These are phyloP conservation scores for Ctena decussata DNA, from an alignment of 2,888 invertebrate species.

Conservation along the genomic window DNA sequence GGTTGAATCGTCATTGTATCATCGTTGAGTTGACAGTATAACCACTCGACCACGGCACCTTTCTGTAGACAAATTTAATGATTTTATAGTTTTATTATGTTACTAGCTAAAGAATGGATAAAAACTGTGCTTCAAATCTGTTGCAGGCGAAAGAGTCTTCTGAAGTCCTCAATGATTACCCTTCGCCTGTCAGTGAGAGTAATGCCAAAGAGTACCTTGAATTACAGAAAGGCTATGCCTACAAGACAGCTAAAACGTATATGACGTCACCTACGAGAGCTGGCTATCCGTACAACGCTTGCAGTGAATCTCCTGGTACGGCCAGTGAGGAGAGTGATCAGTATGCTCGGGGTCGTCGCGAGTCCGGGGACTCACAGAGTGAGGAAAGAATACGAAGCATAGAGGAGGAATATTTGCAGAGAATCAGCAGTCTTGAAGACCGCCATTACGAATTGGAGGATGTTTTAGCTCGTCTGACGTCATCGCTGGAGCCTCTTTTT, in stretches of 20 bases:
- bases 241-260: no score
- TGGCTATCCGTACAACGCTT: not conserved
- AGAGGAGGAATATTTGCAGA: conserved; percentile 63
- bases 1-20: no score
- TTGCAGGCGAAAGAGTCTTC: conserved; percentile 6
- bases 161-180: not conserved
- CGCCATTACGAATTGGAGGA: conserved; percentile 62
- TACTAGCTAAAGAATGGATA: no score
- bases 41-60: no score
- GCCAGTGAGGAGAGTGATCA: not conserved
- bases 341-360: not conserved
- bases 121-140: no score
- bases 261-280: not conserved
- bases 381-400: conserved; percentile 59
- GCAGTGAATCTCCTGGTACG: not conserved
- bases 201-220: conserved; percentile 3
- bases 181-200: conserved; percentile 17
- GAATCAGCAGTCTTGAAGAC: conserved; percentile 52
- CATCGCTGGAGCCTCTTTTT: conserved; percentile 37
- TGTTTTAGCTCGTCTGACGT: conserved; percentile 48
- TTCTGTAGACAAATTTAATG: no score
- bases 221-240: not conserved
- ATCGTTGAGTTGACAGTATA: no score
- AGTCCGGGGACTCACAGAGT: not conserved
- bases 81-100: no score